A percentile compares a stretch with the other conserved stretches of the same genome.
Conservation (phyloP, 2,888 invertebrate genomes). For the Coremacera marginata region DNA sequence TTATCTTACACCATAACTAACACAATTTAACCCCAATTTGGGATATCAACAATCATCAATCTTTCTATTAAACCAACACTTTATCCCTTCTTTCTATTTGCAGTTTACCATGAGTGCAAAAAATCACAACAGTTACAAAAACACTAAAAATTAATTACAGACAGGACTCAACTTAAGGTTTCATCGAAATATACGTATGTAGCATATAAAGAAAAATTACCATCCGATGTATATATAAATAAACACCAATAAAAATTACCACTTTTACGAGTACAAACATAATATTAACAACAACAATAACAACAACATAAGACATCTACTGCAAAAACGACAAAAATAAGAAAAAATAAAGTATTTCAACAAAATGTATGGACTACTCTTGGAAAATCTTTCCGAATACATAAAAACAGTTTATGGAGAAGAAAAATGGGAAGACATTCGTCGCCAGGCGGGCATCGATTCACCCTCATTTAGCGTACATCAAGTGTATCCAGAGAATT, state of each 20-base stretch:
- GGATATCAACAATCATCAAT: background rate
- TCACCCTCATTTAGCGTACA: slow-evolving; percentile 90
- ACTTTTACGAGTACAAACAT: background rate
- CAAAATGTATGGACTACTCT: slow-evolving; percentile 92
- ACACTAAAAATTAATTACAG: slow-evolving; percentile 14
- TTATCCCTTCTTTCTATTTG: background rate
- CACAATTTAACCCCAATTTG: background rate
- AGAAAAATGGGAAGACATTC: slow-evolving; percentile 92
- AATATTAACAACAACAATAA: slow-evolving; percentile 11
- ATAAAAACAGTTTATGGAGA: slow-evolving; percentile 95
- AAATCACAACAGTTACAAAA: background rate
- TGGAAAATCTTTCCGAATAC: slow-evolving; percentile 94
- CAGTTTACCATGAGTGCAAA: slow-evolving; percentile 12
- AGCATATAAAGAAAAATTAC: background rate
- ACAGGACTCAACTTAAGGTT: background rate
- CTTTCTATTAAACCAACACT: background rate
- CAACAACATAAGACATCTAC: slow-evolving; percentile 1
- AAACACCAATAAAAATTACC: background rate
- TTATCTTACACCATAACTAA: background rate
- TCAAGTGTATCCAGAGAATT: slow-evolving; percentile 92
- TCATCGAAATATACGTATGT: background rate
- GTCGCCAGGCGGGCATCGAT: slow-evolving; percentile 87
- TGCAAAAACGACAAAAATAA: background rate
- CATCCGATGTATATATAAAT: slow-evolving; percentile 1
- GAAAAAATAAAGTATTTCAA: background rate